Evolutionary conservation across 2,888 invertebrate genomes (phyloP).

Genomic region (Metopia argyrocephala): DNA sequence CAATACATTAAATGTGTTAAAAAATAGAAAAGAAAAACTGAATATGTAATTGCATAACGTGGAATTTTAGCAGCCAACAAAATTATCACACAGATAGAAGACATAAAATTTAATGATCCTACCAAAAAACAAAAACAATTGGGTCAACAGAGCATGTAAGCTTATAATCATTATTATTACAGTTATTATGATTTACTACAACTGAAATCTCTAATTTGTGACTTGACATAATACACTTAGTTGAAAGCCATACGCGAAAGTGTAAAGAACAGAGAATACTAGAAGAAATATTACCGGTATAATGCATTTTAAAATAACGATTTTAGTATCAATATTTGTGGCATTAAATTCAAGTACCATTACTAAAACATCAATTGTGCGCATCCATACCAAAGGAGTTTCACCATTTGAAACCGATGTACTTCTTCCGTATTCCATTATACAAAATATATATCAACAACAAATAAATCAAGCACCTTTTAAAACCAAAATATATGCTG

Average conservation of each 20-base stretch:
- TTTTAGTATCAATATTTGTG: background rate
- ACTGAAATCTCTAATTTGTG: conserved; percentile 25
- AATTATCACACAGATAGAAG: background rate
- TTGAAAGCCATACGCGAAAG: conserved; percentile 27
- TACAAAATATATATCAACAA: conserved; percentile 39
- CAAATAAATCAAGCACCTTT: background rate
- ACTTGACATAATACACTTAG: conserved; percentile 19
- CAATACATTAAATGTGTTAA: conserved; percentile 16
- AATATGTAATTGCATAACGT: conserved; percentile 7
- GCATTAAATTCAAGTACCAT: background rate
- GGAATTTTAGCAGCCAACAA: background rate
- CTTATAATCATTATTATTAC: background rate
- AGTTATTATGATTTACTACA: background rate
- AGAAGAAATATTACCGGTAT: background rate
- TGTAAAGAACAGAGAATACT: conserved; percentile 34
- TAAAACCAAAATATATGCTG: conserved; percentile 12
- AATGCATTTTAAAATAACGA: too few species aligned
- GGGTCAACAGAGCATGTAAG: conserved; percentile 21
- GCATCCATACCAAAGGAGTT: conserved; percentile 31
- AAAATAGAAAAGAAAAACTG: background rate
- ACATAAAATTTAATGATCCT: background rate
- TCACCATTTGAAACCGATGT: conserved; percentile 41
- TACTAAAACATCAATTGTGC: conserved; percentile 15
- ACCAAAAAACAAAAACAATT: conserved; percentile 9
- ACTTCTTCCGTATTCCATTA: conserved; percentile 45